These are phyloP conservation scores for Oophaga pumilio DNA, from an alignment of 2,113 vertebrate species.

Conservation along the genomic window DNA sequence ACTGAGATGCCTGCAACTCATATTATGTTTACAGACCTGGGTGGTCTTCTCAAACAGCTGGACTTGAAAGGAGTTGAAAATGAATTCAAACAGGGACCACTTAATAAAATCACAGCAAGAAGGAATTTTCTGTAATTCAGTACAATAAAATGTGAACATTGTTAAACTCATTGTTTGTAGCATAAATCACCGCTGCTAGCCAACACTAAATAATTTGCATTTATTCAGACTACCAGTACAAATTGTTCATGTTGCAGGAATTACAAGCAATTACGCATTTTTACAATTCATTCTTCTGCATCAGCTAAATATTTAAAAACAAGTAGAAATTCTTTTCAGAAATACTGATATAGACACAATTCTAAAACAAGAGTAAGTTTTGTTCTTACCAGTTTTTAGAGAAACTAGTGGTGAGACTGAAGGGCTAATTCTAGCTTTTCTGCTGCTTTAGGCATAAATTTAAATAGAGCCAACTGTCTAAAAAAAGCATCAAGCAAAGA, in stretches of 20 bases:
- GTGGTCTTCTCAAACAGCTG: conserved; percentile 45
- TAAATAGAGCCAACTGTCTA: no score
- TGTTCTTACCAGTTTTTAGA: no score
- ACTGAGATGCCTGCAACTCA: conserved; percentile 14
- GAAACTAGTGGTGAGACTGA: no score
- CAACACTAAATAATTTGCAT: neutral
- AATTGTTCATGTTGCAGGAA: neutral
- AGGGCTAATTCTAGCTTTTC: no score
- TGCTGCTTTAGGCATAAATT: no score
- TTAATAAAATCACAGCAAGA: conserved; percentile 31
- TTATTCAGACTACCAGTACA: neutral
- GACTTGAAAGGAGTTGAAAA: conserved; percentile 1
- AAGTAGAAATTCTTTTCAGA: neutral
- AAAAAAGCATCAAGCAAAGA: no score
- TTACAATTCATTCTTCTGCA: neutral
- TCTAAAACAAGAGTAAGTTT: no score
- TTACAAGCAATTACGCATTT: neutral
- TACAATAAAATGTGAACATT: conserved; percentile 17
- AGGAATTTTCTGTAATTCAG: conserved; percentile 14
- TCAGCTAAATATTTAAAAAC: neutral
- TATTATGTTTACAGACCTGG: conserved; percentile 38
- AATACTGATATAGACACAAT: neutral
- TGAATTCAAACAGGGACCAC: conserved; percentile 16
- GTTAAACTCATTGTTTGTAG: conserved; percentile 5
- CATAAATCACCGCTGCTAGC: neutral